Percentiles rank a stretch among this genome's conserved stretches.
Conservation (phyloP, 1,140 invertebrate genomes). For the Drosophila triauraria region DNA sequence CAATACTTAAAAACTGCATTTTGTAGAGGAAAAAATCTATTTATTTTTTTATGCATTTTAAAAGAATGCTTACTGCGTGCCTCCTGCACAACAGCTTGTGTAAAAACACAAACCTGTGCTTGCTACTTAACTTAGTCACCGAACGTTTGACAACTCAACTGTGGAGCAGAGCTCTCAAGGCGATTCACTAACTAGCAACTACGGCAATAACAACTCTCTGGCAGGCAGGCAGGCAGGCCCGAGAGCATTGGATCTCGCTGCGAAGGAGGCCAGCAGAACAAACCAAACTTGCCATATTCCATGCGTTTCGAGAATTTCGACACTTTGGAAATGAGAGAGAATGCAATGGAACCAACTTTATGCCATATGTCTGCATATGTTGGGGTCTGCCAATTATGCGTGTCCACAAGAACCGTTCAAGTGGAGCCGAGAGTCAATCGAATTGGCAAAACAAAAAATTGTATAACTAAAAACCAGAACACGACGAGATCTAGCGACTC, state of each 20-base stretch:
- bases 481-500: conserved; percentile 23
- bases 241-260: conserved; percentile 30
- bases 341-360: conserved; percentile 71
- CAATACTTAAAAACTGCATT: neutral
- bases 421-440: conserved; percentile 51
- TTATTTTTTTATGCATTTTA: neutral
- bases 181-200: conserved; percentile 52
- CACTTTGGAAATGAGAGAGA: conserved; percentile 48
- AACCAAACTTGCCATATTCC: conserved; percentile 68
- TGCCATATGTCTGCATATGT: conserved; percentile 11
- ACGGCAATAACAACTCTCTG: conserved; percentile 37
- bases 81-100: conserved; percentile 26
- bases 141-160: conserved; percentile 80
- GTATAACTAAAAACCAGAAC: conserved; percentile 56
- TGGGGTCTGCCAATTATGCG: conserved; percentile 57
- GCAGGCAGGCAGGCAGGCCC: conserved; percentile 1
- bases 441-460: conserved; percentile 35
- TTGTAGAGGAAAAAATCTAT: conserved; percentile 10
- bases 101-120: conserved; percentile 35
- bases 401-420: conserved; percentile 57
- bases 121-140: conserved; percentile 56
- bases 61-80: conserved; percentile 23
- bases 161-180: conserved; percentile 69
- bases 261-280: conserved; percentile 71
- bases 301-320: conserved; percentile 81